phyloP scores from a whole-genome alignment of 1,140 invertebrate genomes.

The Drosophila elegans region DNA sequence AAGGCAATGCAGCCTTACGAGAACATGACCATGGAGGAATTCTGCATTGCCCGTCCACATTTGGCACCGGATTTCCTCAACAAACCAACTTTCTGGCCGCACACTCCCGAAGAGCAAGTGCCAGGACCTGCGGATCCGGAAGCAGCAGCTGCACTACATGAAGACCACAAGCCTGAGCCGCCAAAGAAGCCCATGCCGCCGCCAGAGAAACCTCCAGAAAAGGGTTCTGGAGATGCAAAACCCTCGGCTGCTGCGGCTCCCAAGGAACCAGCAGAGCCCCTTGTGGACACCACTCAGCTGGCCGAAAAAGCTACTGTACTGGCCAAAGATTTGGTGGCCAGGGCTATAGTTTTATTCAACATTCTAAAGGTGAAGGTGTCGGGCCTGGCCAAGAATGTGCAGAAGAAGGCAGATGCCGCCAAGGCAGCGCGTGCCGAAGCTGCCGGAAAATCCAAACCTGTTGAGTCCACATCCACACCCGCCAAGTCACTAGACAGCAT shows the following conservation, averaged over 20 bases:
- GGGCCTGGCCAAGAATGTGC: conserved; percentile 9
- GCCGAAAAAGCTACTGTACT: conserved; percentile 21
- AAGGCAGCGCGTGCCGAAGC: conserved; percentile 10
- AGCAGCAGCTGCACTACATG: conserved; percentile 24
- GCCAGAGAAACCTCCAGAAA: conserved; percentile 1
- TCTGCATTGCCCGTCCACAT: conserved; percentile 89
- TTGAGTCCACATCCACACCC: background rate
- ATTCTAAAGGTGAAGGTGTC: conserved; percentile 10
- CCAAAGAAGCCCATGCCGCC: conserved; percentile 8
- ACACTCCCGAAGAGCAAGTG: conserved; percentile 86
- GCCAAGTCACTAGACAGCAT: background rate
- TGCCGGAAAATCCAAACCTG: background rate
- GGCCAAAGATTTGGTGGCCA: conserved; percentile 18
- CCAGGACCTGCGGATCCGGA: conserved; percentile 44
- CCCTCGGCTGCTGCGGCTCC: background rate
- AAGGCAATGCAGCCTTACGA: conserved; percentile 86
- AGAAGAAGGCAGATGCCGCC: conserved; percentile 10
- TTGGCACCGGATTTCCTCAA: conserved; percentile 88
- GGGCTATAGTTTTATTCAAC: conserved; percentile 9
- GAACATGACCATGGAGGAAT: conserved; percentile 96
- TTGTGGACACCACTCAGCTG: conserved; percentile 17
- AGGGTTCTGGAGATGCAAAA: background rate
- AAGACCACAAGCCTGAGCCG: conserved; percentile 3
- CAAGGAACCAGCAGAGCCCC: background rate
- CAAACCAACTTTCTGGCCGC: conserved; percentile 93